Conservation (phyloP, 2,888 invertebrate species). For the Scaeva pyrastri region DNA sequence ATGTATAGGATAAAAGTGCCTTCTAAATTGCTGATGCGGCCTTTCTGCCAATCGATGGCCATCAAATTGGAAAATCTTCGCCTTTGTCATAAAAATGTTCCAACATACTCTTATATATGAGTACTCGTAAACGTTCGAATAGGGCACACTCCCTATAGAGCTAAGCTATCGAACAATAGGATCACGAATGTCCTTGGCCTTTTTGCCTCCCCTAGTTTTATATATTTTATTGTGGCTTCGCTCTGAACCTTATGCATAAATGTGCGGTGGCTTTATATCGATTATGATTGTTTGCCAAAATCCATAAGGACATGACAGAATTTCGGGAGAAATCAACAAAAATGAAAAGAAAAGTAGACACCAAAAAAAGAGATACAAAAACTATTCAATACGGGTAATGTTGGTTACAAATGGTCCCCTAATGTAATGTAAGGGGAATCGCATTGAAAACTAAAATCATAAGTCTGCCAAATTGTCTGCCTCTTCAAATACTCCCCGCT, state of each 20-base stretch:
- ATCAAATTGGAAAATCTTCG: constrained; percentile 63
- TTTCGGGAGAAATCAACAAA: constrained; percentile 43
- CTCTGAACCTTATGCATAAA: constrained; percentile 5
- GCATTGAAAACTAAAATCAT: constrained; percentile 12
- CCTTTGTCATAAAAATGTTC: constrained; percentile 31
- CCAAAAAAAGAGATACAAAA: constrained; percentile 2
- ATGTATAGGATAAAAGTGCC: too few relatives aligned
- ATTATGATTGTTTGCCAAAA: constrained; percentile 69
- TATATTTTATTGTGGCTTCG: constrained; percentile 36
- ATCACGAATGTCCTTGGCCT: constrained; percentile 65
- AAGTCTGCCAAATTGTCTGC: constrained; percentile 61
- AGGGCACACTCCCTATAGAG: constrained; percentile 26
- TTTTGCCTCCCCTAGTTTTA: constrained; percentile 44
- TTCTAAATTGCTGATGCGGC: background rate
- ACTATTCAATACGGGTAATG: background rate
- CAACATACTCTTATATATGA: too few relatives aligned
- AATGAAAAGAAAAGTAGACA: constrained; percentile 4
- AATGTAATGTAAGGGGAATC: constrained; percentile 21
- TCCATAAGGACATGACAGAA: constrained; percentile 37
- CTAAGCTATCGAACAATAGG: constrained; percentile 53
- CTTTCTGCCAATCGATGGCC: constrained; percentile 53
- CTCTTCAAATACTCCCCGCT: constrained; percentile 5
- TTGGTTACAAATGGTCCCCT: constrained; percentile 3
- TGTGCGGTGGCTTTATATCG: constrained; percentile 49
- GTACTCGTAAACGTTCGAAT: background rate